phyloP scores from a whole-genome alignment of 2,113 vertebrate species.

The Fregetta grallaria region DNA sequence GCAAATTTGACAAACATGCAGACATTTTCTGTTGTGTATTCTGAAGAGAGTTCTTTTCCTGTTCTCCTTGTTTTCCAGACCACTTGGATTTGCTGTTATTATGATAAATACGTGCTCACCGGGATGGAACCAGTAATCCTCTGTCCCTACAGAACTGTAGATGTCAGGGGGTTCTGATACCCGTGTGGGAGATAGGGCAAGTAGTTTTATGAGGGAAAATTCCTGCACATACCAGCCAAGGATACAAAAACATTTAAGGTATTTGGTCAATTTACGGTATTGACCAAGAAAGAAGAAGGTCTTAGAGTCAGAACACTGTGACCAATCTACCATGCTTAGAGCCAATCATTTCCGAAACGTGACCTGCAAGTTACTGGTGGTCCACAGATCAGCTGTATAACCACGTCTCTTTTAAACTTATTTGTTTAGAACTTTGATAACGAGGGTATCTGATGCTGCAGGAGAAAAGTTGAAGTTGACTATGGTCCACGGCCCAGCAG shows the following conservation, averaged over 20 bases:
- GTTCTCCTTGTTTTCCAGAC: neutral
- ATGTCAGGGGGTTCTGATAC: neutral
- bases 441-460: neutral
- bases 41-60: neutral
- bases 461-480: neutral
- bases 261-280: neutral
- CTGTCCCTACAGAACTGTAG: neutral
- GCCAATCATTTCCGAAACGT: neutral
- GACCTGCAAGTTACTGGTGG: neutral
- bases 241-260: neutral
- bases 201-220: neutral
- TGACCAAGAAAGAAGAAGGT: neutral
- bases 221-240: neutral
- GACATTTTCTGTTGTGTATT: neutral
- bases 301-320: neutral
- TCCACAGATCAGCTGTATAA: neutral
- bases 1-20: neutral
- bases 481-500: neutral
- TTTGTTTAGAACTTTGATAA: neutral
- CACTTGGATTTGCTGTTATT: neutral
- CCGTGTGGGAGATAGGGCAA: neutral
- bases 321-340: neutral
- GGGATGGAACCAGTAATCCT: neutral
- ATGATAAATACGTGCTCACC: neutral
- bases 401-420: neutral